A percentile compares a stretch with the other conserved stretches of the same genome.
Evolutionary conservation across 2,888 invertebrate species (phyloP).

Genomic region (Muschampia plurimacula): DNA sequence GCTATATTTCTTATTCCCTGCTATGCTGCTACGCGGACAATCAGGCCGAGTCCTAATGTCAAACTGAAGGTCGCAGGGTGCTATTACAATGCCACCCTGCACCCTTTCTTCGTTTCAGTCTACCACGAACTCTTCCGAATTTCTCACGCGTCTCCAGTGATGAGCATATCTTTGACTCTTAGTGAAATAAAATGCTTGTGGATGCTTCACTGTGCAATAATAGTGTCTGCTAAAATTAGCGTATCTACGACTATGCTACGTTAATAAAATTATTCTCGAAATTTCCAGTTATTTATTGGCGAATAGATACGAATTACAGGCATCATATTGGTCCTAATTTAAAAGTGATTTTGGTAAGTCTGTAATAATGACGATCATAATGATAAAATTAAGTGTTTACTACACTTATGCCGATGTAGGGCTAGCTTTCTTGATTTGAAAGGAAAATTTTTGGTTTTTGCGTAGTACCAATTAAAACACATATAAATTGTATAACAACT

Average conservation of each 20-base stretch:
- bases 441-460: too few species aligned
- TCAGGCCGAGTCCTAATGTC: not conserved
- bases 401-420: too few species aligned
- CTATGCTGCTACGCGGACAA: conserved; percentile 5
- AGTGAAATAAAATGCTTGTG: not conserved
- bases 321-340: too few species aligned
- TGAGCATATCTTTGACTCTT: not conserved
- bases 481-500: too few species aligned
- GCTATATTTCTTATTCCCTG: not conserved
- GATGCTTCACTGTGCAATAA: not conserved
- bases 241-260: too few species aligned
- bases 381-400: too few species aligned
- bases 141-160: not conserved
- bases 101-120: conserved; percentile 23
- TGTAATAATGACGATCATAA: too few species aligned
- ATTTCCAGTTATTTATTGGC: not conserved
- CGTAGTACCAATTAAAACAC: too few species aligned
- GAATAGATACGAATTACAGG: not conserved
- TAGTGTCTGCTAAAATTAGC: too few species aligned
- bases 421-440: too few species aligned
- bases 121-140: not conserved
- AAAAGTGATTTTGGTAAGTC: too few species aligned
- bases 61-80: conserved; percentile 20
- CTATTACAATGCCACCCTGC: not conserved
- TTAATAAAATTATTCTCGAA: too few species aligned